Evolutionary conservation across 2,797 vertebrate species (phyloP).

Genomic region (Rhynchonycteris naso): DNA sequence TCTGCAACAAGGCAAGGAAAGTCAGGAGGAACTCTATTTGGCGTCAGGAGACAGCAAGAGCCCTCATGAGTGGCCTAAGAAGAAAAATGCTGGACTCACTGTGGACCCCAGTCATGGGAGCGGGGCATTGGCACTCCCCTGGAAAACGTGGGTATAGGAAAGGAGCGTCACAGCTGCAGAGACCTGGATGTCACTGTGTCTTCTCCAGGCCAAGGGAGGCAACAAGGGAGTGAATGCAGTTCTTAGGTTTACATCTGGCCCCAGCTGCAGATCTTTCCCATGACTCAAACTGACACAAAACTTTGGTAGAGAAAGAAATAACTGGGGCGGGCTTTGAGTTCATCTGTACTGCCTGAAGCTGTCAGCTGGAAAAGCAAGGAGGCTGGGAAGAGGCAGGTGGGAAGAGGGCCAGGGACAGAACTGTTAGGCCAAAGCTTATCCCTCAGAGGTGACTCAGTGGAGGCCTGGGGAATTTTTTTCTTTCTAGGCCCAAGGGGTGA

Average conservation of each 20-base stretch:
- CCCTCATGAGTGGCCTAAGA: background rate
- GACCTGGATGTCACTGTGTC: background rate
- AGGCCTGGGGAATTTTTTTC: background rate
- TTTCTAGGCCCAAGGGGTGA: background rate
- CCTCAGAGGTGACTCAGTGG: background rate
- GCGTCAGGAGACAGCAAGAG: background rate
- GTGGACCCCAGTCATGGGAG: background rate
- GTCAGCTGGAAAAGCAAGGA: background rate
- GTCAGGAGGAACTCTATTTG: background rate
- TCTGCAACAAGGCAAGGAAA: background rate
- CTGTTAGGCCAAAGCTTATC: background rate
- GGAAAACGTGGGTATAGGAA: too few species aligned
- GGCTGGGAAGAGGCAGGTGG: background rate
- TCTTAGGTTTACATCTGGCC: background rate
- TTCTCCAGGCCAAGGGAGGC: background rate
- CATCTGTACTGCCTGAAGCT: background rate
- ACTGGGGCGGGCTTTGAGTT: background rate
- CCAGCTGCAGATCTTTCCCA: background rate
- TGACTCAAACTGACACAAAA: conserved; percentile 35
- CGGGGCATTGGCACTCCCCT: background rate
- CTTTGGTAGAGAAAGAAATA: conserved; percentile 40
- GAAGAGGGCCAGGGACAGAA: background rate
- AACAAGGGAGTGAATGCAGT: background rate
- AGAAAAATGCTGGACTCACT: background rate
- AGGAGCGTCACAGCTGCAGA: background rate